A percentile compares a stretch with the other conserved stretches of the same genome.
These are phyloP conservation scores for Sebastes kiyomatsui DNA, from an alignment of 2,797 vertebrate species.

Conservation along the genomic window DNA sequence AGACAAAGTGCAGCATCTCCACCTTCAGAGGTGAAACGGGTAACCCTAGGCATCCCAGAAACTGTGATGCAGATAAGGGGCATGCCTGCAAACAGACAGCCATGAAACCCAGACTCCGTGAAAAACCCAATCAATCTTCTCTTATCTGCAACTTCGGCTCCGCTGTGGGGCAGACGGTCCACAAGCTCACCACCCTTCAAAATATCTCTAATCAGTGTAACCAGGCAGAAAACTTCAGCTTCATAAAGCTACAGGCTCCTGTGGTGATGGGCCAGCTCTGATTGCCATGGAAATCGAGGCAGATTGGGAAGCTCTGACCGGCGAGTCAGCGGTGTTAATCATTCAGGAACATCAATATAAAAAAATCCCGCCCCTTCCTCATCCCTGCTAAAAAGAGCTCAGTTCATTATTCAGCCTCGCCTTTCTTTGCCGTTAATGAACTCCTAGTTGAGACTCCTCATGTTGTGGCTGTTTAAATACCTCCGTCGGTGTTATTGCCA, in stretches of 20 bases:
- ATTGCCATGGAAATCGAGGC: constrained; percentile 62
- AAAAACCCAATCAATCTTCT: constrained; percentile 37
- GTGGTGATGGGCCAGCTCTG: constrained; percentile 19
- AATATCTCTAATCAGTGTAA: constrained; percentile 33
- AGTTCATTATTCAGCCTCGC: constrained; percentile 55
- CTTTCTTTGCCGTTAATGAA: constrained; percentile 70
- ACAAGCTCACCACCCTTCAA: not conserved
- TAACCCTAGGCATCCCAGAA: constrained; percentile 17
- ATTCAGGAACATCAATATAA: constrained; percentile 58
- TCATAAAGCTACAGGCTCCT: constrained; percentile 16
- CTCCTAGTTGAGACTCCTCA: constrained; percentile 39
- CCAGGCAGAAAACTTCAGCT: constrained; percentile 35
- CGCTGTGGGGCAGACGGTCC: constrained; percentile 28
- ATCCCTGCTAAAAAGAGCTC: constrained; percentile 34
- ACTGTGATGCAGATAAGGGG: constrained; percentile 45
- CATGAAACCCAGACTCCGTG: constrained; percentile 29
- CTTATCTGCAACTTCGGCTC: constrained; percentile 46
- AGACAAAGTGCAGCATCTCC: constrained; percentile 27
- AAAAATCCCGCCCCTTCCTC: constrained; percentile 10
- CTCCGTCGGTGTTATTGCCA: constrained; percentile 35
- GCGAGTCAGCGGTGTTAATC: constrained; percentile 56
- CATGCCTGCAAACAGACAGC: constrained; percentile 21
- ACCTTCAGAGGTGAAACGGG: not conserved
- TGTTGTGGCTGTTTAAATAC: constrained; percentile 48
- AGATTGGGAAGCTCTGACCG: constrained; percentile 42